Conservation (phyloP, 2,797 vertebrate species). For the Parambassis ranga region DNA sequence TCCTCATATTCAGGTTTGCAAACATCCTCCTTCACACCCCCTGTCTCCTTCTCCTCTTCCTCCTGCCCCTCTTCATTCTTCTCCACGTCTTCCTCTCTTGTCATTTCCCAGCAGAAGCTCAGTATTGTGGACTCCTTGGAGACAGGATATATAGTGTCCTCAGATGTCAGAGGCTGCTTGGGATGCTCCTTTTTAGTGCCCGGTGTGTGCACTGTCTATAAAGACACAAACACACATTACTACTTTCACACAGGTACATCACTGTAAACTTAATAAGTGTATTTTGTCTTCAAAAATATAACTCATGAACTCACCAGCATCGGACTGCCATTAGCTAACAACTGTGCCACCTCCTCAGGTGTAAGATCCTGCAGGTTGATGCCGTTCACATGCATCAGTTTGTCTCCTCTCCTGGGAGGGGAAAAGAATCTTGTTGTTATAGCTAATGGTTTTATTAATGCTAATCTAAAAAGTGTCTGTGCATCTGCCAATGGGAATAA, state of each 20-base stretch:
- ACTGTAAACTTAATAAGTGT: no score
- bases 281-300: no score
- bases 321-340: constrained; percentile 53
- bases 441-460: no score
- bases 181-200: background rate
- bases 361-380: constrained; percentile 51
- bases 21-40: background rate
- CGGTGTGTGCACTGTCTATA: constrained; percentile 71
- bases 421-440: no score
- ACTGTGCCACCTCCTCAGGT: constrained; percentile 67
- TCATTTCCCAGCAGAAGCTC: constrained; percentile 70
- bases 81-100: constrained; percentile 34
- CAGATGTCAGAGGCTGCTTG: background rate
- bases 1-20: background rate
- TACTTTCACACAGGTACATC: no score
- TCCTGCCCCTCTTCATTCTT: background rate
- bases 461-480: no score
- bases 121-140: constrained; percentile 57
- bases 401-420: constrained; percentile 72
- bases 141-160: constrained; percentile 45
- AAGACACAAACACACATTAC: no score
- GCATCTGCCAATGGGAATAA: no score
- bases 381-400: constrained; percentile 71
- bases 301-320: constrained; percentile 71
- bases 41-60: background rate